Evolutionary conservation across 2,797 vertebrate genomes (phyloP), one percentile per base, ranked within the genome.

Genomic region (Sebastes matsubarae): DNA sequence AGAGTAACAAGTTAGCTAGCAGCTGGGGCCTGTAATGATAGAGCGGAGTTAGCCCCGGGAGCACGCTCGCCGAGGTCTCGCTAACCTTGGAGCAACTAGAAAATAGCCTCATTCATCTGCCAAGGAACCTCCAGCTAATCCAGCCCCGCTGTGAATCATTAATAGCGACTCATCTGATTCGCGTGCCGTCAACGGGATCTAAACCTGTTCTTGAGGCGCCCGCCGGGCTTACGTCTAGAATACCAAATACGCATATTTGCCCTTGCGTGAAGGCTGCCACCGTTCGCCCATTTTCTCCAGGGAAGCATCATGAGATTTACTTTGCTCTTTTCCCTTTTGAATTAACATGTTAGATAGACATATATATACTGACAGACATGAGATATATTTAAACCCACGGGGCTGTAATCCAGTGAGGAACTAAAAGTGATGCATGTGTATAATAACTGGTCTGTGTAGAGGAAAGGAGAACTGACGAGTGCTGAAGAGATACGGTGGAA

Each of bases 61-160:
- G 87, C 72, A 22, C 12, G 30, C 72, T 78, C 12, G 4, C 76
- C 36, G 77, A 90, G 86, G 82, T 86, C 89, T 91, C 14, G 8
- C 85, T 85, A 87, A 92, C 90, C 91, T 92, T 87, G 85, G 87
- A 90, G 89, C 85, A 75, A 80, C 81, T 77, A 74, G 58, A 80
- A 90, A 91, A 90, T 90, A 80, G 82, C 69, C 68, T 90, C 85
- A 92, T 93, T 93, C 77, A 88, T 93, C 92, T 91, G 90, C 77
- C 76, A 79, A 79, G 78, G 63, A 84, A 77, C 86, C 91, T 88
- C 59, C 63, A 82, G 83, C 85, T 82, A 80, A 92, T 80, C 77
- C 75, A 79, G 77, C 72, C 70, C 75, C 8, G 18, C 77, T 81
- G 59, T 82, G 84, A 92, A 92, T 89, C 88, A 77, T 69, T 90